Conservation (phyloP, 2,797 vertebrate species). For the Chelidonichthys spinosus region DNA sequence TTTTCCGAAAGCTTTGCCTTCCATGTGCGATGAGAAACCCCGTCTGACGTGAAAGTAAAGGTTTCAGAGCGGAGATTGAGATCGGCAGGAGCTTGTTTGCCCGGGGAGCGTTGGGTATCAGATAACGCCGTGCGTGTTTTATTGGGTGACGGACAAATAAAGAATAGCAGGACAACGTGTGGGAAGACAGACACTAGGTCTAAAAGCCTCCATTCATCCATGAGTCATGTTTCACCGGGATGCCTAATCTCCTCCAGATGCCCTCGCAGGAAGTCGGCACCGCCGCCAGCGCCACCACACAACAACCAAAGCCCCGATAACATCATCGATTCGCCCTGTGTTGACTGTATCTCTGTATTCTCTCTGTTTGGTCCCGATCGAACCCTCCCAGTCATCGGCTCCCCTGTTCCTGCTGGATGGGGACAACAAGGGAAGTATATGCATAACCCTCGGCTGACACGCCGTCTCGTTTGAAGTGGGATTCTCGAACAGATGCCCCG, state of each 20-base stretch:
- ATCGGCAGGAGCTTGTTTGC: slow-evolving; percentile 52
- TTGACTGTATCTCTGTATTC: slow-evolving; percentile 9
- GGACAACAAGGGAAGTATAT: slow-evolving; percentile 76
- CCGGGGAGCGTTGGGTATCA: slow-evolving; percentile 52
- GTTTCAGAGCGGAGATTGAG: slow-evolving; percentile 13
- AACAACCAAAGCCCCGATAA: slow-evolving; percentile 39
- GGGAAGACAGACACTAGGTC: slow-evolving; percentile 74
- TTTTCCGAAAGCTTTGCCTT: not conserved
- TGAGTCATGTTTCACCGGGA: slow-evolving; percentile 81
- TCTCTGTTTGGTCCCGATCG: slow-evolving; percentile 53
- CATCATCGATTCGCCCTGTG: slow-evolving; percentile 49
- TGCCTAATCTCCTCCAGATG: slow-evolving; percentile 85
- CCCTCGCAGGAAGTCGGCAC: slow-evolving; percentile 62
- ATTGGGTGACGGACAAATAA: slow-evolving; percentile 83
- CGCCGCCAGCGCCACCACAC: not conserved
- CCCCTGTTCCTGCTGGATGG: slow-evolving; percentile 65
- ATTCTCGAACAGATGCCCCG: slow-evolving; percentile 71
- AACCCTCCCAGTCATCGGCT: slow-evolving; percentile 59
- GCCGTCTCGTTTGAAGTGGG: slow-evolving; percentile 76
- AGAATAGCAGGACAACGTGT: slow-evolving; percentile 77
- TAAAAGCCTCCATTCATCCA: slow-evolving; percentile 79
- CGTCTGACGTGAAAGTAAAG: slow-evolving; percentile 25
- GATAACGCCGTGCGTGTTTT: slow-evolving; percentile 72
- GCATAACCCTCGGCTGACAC: slow-evolving; percentile 74
- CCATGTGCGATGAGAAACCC: not conserved